Evolutionary conservation across 1,140 invertebrate species (phyloP).

Genomic region (Lasaia peninsularis): DNA sequence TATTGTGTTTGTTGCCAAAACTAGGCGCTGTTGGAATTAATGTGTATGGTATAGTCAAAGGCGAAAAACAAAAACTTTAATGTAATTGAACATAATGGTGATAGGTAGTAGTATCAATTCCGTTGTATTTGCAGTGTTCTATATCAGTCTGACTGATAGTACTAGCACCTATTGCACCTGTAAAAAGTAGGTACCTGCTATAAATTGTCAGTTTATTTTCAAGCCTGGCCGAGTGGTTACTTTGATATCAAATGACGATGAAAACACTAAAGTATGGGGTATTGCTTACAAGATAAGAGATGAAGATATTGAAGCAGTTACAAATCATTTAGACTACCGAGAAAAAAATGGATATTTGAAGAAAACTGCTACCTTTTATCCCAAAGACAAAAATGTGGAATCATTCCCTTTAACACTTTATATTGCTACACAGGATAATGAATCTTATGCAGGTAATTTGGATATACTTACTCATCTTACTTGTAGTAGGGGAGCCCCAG

Average conservation of each 20-base stretch:
- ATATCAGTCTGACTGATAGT: too few relatives aligned
- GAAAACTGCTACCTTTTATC: constrained; percentile 83
- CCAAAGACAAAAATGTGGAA: constrained; percentile 65
- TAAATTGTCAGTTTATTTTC: constrained; percentile 39
- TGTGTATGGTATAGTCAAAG: too few relatives aligned
- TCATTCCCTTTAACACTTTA: constrained; percentile 89
- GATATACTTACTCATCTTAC: too few relatives aligned
- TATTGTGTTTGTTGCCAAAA: too few relatives aligned
- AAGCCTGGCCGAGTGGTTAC: constrained; percentile 95
- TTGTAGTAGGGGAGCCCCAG: too few relatives aligned
- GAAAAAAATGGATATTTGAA: constrained; percentile 94
- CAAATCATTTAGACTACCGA: constrained; percentile 89
- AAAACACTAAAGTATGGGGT: constrained; percentile 89
- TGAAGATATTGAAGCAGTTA: constrained; percentile 83
- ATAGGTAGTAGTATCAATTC: too few relatives aligned
- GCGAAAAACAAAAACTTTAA: too few relatives aligned
- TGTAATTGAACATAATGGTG: too few relatives aligned
- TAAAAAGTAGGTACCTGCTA: too few relatives aligned
- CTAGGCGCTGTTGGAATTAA: too few relatives aligned
- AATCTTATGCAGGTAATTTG: constrained; percentile 81
- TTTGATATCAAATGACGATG: constrained; percentile 82
- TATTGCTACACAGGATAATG: constrained; percentile 88
- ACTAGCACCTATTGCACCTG: too few relatives aligned
- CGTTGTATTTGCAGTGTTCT: too few relatives aligned
- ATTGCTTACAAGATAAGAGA: constrained; percentile 91